Base-by-base conservation (phyloP, 2,888 invertebrate species). In the Piscicola geometra region DNA sequence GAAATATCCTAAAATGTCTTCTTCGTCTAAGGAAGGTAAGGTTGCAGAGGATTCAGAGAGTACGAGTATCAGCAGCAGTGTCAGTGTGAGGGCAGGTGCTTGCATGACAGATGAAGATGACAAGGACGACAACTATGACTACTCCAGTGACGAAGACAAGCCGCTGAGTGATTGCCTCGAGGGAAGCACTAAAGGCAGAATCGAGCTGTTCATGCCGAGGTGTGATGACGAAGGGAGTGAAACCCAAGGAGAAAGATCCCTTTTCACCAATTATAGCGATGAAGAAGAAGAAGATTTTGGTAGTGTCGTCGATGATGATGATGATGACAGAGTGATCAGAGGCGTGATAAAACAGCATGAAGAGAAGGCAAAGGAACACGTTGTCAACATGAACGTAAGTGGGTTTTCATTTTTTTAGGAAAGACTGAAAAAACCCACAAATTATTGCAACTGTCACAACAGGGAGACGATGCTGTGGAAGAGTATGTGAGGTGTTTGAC, bases 401-500 rank as follows among this genome's bases (percentile, higher is more conserved):
- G n/a, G 15, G 9, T 41, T 41, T 41, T 5, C 15, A 41, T 5
- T 41, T 41, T 41, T 15, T 41, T 15, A 41, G n/a, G n/a, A n/a
- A n/a, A n/a, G n/a, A n/a, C n/a, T n/a, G n/a, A n/a, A n/a, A n/a
- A n/a, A n/a, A n/a, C n/a, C n/a, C n/a, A n/a, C n/a, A n/a, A n/a
- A n/a, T n/a, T n/a, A n/a, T n/a, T n/a, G n/a, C n/a, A n/a, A n/a
- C n/a, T n/a, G n/a, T n/a, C n/a, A n/a, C n/a, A n/a, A n/a, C 60
- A 56, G 60, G 60, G 15, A 25, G 60, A 56, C n/a, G 60, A 56
- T 5, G 60, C 60, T 18, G n/a, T 56, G 3, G 60, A 25, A 15
- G n/a, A 56, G n/a, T 56, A 56, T 56, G 60, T 56, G 25, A 56
- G 60, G n/a, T 56, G 60, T n/a, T 25, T 56, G 25, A 56, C 60